Conservation (phyloP, 1,140 invertebrate species). For the Drosophila repleta region DNA sequence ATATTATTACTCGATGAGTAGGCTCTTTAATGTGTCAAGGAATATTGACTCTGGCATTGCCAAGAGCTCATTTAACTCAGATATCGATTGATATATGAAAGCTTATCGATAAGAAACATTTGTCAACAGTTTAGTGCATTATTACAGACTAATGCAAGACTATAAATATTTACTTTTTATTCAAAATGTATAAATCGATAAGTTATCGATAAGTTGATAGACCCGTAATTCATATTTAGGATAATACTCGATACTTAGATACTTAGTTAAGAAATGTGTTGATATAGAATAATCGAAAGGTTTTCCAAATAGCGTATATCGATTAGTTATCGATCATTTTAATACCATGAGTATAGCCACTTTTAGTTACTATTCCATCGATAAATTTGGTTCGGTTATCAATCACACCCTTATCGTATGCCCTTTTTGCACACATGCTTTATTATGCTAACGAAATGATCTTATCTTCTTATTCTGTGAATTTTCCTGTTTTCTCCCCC, state of each 20-base stretch:
- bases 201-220: background rate
- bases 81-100: background rate
- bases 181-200: background rate
- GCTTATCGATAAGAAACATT: background rate
- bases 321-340: background rate
- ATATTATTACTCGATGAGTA: slow-evolving; percentile 22
- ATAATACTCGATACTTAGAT: no score
- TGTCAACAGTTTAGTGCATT: no score
- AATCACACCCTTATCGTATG: background rate
- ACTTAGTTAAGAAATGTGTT: no score
- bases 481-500: slow-evolving; percentile 7
- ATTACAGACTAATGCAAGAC: no score
- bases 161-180: no score
- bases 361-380: no score
- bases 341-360: no score
- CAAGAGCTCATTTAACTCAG: slow-evolving; percentile 14
- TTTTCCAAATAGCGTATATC: background rate
- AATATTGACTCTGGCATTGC: slow-evolving; percentile 29
- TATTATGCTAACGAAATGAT: background rate
- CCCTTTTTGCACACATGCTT: background rate
- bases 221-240: no score
- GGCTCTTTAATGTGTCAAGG: slow-evolving; percentile 18
- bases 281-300: no score
- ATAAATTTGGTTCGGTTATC: no score
- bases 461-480: slow-evolving; percentile 3